A percentile compares a stretch with the other conserved stretches of the same genome.
These are phyloP conservation scores for Botia almorhae DNA, from an alignment of 2,797 vertebrate species.

Conservation along the genomic window DNA sequence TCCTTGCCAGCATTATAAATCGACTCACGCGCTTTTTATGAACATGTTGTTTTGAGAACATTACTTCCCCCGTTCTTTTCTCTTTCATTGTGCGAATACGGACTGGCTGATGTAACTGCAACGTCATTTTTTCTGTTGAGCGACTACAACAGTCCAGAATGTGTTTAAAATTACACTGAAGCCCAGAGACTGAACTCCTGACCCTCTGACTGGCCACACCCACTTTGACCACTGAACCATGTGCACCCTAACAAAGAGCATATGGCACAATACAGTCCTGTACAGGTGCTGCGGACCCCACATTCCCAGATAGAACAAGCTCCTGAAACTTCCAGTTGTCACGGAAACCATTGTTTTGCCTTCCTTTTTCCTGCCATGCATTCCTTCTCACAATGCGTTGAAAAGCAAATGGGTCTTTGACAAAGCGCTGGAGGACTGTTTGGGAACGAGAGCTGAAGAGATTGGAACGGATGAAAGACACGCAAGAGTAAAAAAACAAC, in stretches of 20 bases:
- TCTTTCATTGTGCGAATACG: neutral
- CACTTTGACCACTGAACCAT: constrained; percentile 40
- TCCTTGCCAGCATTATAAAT: no score
- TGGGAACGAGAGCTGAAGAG: constrained; percentile 69
- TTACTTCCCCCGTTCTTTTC: neutral
- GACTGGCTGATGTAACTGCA: neutral
- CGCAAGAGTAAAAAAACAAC: constrained; percentile 64
- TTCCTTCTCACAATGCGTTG: constrained; percentile 79
- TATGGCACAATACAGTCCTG: constrained; percentile 34
- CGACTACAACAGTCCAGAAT: constrained; percentile 1
- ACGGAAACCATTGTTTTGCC: constrained; percentile 80
- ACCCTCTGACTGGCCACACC: constrained; percentile 41
- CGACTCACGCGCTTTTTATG: neutral
- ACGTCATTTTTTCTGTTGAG: neutral
- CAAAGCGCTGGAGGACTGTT: constrained; percentile 75
- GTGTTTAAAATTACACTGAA: constrained; percentile 7
- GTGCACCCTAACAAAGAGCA: constrained; percentile 49
- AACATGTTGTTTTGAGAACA: neutral
- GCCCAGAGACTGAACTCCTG: constrained; percentile 23
- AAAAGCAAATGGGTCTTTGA: constrained; percentile 81
- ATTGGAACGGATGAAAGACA: constrained; percentile 70
- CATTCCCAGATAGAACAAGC: constrained; percentile 26
- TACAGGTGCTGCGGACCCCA: constrained; percentile 11
- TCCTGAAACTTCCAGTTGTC: constrained; percentile 62
- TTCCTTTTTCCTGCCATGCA: constrained; percentile 79